Base-by-base conservation (phyloP, 2,888 invertebrate genomes). In the Nomada ferruginata region DNA sequence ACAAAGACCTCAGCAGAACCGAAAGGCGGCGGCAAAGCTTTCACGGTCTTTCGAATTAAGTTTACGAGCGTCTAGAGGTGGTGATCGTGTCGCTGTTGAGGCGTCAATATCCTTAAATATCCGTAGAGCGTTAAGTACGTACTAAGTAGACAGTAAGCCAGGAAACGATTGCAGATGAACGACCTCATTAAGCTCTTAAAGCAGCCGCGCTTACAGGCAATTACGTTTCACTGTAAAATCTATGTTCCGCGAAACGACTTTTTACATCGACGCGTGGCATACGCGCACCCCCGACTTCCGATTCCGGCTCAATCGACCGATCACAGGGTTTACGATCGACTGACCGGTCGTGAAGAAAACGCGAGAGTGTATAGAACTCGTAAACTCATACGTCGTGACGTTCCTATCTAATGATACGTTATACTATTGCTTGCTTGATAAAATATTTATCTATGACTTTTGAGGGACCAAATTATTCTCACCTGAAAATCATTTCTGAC, bases 201-300 rank as follows among this genome's bases (percentile, higher is more conserved):
- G 81, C 84, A 72, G 76, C 61, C 44, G 55, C 64, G 76, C 78
- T 88, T 87, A 90, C 86, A 86, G 84, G 85, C 89, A 89, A 90
- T 90, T 89, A 90, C 81, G 72, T 74, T 64, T 57, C 57, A 57
- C 65, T 83, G 85, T 84, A 86, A 90, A 90, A 88, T 83, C 85
- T 74, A 79, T 74, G 72, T 78, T 57, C 23, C 10, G n/a, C 44
- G 60, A 69, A 63, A 84, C 63, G 77, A 84, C 86, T 77, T 5
- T 86, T 86, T 84, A 86, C 79, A 82, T 66, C 23, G 60, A 42
- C 59, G 60, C 55, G 63, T 36, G 55, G 47, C 52, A 50, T 55
- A 26, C 55, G 53, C 26, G 61, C 26, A 18, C 26, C 42, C 11
- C 9, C 11, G n/a, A 11, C 42, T 61, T 68, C 60, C 71, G 55